Percentiles rank a stretch among this genome's conserved stretches.
Evolutionary conservation across 2,797 vertebrate genomes (phyloP).

Genomic region (Acanthornis magna): DNA sequence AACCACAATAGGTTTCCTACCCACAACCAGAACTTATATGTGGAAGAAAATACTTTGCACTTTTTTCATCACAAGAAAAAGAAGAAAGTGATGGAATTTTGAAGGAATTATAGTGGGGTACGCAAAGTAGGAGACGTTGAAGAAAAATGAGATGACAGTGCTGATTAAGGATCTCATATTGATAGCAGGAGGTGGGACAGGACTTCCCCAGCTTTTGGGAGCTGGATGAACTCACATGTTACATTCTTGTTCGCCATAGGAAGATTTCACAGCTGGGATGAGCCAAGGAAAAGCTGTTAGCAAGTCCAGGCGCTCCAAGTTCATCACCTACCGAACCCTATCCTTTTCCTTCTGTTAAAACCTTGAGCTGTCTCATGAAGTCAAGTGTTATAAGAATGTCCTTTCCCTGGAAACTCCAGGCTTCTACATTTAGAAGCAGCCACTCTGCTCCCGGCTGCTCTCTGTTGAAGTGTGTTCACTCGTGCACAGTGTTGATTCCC

Average conservation of each 20-base stretch:
- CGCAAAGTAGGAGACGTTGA: not conserved
- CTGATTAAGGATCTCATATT: not conserved
- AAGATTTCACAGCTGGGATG: not conserved
- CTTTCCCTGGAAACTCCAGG: not conserved
- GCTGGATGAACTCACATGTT: not conserved
- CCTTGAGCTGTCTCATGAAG: not conserved
- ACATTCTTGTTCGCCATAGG: not conserved
- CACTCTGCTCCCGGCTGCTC: not conserved
- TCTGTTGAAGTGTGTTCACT: not conserved
- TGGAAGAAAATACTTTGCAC: not conserved
- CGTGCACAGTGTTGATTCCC: not conserved
- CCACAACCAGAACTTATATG: not conserved
- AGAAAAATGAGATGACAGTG: not conserved
- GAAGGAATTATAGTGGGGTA: not conserved
- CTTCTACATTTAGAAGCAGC: not conserved
- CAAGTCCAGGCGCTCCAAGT: not conserved
- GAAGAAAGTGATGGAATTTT: not conserved
- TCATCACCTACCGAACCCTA: not conserved
- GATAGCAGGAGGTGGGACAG: not conserved
- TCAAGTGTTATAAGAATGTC: not conserved
- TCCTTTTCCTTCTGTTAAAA: not conserved
- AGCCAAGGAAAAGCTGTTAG: not conserved
- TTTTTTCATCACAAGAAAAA: not conserved
- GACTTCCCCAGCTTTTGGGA: not conserved
- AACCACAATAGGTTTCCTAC: not conserved